These are phyloP conservation scores for Trichopria drosophilae DNA, from an alignment of 2,888 invertebrate genomes.

Conservation along the genomic window DNA sequence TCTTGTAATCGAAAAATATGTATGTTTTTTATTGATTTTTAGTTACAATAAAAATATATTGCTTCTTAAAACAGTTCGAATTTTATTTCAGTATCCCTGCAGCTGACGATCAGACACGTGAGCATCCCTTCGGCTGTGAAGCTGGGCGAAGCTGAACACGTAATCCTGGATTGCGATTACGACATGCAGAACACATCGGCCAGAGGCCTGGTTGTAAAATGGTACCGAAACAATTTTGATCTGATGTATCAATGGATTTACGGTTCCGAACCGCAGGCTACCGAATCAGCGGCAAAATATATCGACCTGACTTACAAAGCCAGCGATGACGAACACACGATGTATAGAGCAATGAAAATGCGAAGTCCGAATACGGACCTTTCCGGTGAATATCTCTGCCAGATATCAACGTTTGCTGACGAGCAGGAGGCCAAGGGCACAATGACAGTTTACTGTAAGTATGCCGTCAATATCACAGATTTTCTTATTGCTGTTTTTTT, in stretches of 20 bases:
- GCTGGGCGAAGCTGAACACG: constrained; percentile 48
- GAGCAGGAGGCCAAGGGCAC: constrained; percentile 59
- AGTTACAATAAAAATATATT: not conserved
- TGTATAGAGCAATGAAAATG: constrained; percentile 63
- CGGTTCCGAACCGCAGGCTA: constrained; percentile 49
- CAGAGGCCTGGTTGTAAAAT: constrained; percentile 59
- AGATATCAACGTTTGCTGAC: constrained; percentile 59
- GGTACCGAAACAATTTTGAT: constrained; percentile 49
- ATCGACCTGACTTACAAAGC: constrained; percentile 58
- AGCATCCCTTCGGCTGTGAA: constrained; percentile 49
- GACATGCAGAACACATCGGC: constrained; percentile 53
- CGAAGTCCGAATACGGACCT: constrained; percentile 60
- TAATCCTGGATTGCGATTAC: constrained; percentile 61
- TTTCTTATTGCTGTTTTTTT: not conserved
- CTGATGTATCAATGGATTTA: constrained; percentile 61
- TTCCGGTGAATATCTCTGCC: constrained; percentile 63
- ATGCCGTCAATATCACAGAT: constrained; percentile 11
- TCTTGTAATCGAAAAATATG: not conserved
- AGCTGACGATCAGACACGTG: constrained; percentile 48
- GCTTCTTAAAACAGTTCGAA: too few relatives aligned
- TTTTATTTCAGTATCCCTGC: constrained; percentile 45
- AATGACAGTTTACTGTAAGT: constrained; percentile 65
- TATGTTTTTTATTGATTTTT: not conserved
- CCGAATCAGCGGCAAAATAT: constrained; percentile 52
- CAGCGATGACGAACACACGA: constrained; percentile 55